Conservation (phyloP, 2,797 vertebrate species). For the Centropyge bicolor region DNA sequence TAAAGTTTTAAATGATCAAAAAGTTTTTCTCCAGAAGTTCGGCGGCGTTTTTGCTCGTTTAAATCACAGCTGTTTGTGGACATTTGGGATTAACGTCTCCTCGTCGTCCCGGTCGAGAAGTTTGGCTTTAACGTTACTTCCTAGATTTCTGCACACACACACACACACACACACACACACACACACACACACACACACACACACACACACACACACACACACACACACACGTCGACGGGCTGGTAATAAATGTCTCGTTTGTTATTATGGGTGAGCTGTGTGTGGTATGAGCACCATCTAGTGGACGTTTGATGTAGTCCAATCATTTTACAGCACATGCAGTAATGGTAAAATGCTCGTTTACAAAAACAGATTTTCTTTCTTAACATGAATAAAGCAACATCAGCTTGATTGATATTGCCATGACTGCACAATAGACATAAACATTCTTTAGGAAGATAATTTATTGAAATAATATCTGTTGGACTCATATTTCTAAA, state of each 20-base stretch:
- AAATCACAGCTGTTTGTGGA: conserved; percentile 18
- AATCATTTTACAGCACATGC: rapidly evolving
- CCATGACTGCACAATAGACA: too few relatives aligned
- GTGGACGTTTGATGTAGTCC: conserved; percentile 4
- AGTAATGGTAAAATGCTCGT: neutral
- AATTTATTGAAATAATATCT: too few relatives aligned
- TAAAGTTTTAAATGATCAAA: neutral
- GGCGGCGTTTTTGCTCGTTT: rapidly evolving
- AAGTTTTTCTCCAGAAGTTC: neutral
- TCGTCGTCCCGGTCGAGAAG: conserved; percentile 43
- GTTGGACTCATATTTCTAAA: too few relatives aligned
- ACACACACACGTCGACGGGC: conserved; percentile 12
- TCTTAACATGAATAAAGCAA: too few relatives aligned
- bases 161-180: neutral
- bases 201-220: neutral
- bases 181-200: neutral
- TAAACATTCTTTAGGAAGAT: too few relatives aligned
- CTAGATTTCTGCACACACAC: conserved; percentile 65
- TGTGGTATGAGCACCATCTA: neutral
- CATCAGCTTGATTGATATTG: too few relatives aligned
- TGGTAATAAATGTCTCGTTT: conserved; percentile 15
- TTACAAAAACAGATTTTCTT: neutral
- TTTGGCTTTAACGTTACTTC: conserved; percentile 68
- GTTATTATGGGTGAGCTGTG: neutral
- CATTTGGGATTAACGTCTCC: conserved; percentile 19